These are phyloP conservation scores for Phenganax marumi DNA, from an alignment of 92 coral and sea anemone genomes.

Conservation along the genomic window DNA sequence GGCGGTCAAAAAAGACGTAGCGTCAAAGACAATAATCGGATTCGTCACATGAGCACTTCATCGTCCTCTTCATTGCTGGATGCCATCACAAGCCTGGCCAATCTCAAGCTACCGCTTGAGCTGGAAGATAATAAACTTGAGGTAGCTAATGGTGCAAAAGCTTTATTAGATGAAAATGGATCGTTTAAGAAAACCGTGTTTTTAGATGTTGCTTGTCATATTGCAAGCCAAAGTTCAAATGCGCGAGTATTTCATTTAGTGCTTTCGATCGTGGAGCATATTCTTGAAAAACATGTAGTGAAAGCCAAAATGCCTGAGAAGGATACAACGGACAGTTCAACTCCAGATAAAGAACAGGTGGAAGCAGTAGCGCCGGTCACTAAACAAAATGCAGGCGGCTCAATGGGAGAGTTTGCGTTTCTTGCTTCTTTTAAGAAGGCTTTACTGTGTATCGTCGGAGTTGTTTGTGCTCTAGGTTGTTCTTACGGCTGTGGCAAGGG, in stretches of 20 bases:
- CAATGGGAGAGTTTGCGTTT: conserved; percentile 42
- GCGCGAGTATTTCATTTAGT: conserved; percentile 74
- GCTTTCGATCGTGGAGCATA: conserved; percentile 63
- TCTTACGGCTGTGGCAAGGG: conserved; percentile 98
- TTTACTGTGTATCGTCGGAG: conserved; percentile 69
- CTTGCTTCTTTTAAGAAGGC: conserved; percentile 57
- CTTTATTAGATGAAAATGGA: conserved; percentile 83
- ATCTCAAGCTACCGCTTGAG: conserved; percentile 56
- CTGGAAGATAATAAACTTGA: conserved; percentile 72
- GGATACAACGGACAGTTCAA: conserved; percentile 56
- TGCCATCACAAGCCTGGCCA: conserved; percentile 15
- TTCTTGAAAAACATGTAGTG: conserved; percentile 62
- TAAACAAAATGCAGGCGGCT: conserved; percentile 67
- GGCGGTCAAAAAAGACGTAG: conserved; percentile 14
- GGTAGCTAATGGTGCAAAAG: conserved; percentile 80
- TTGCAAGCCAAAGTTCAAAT: conserved; percentile 72
- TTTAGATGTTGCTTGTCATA: conserved; percentile 74
- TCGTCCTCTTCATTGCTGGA: conserved; percentile 36
- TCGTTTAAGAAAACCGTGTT: conserved; percentile 76
- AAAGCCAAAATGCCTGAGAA: conserved; percentile 57
- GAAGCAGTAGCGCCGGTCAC: conserved; percentile 76
- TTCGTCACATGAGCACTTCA: conserved; percentile 24
- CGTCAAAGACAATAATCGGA: conserved; percentile 25
- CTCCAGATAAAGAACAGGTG: conserved; percentile 67
- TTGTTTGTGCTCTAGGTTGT: conserved; percentile 81